phyloP scores from a whole-genome alignment of 2,888 invertebrate genomes.

The Phasia obesa region DNA sequence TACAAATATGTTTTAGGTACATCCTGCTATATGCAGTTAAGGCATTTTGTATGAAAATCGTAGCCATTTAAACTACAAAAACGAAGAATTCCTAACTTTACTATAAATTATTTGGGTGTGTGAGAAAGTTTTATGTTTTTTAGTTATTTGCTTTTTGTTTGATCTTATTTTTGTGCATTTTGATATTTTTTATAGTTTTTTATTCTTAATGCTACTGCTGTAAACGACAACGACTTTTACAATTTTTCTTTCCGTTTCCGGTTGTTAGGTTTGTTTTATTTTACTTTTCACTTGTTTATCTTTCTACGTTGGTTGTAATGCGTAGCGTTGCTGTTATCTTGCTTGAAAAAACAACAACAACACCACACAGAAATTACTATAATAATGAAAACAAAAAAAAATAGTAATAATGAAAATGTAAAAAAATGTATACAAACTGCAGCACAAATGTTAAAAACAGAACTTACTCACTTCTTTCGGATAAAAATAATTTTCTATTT shows the following conservation, averaged over 20 bases:
- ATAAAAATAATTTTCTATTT: slow-evolving; percentile 46
- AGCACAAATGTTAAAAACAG: slow-evolving; percentile 52
- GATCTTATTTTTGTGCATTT: slow-evolving; percentile 2
- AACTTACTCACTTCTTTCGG: slow-evolving; percentile 65
- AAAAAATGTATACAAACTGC: slow-evolving; percentile 40
- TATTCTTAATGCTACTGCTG: slow-evolving; percentile 48
- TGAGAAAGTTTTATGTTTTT: slow-evolving; percentile 45
- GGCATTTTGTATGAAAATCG: slow-evolving; percentile 1
- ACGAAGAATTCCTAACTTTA: slow-evolving; percentile 39
- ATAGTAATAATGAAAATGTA: slow-evolving; percentile 54
- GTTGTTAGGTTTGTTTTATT: slow-evolving; percentile 70
- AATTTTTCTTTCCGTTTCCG: slow-evolving; percentile 71
- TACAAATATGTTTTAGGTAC: background rate
- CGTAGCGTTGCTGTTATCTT: slow-evolving; percentile 64
- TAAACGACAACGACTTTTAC: slow-evolving; percentile 67
- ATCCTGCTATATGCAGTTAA: slow-evolving; percentile 2
- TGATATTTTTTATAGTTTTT: slow-evolving; percentile 7
- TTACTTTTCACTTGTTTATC: slow-evolving; percentile 66
- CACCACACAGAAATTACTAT: slow-evolving; percentile 11
- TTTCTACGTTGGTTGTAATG: slow-evolving; percentile 63
- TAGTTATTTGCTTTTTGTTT: slow-evolving; percentile 12
- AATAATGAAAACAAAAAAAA: slow-evolving; percentile 13
- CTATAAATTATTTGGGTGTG: slow-evolving; percentile 23
- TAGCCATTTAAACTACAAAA: slow-evolving; percentile 12
- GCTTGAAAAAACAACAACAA: slow-evolving; percentile 41